Percentiles rank a stretch among this genome's conserved stretches.
These are phyloP conservation scores for Drosophila merina DNA, from an alignment of 2,888 invertebrate species.

Conservation along the genomic window DNA sequence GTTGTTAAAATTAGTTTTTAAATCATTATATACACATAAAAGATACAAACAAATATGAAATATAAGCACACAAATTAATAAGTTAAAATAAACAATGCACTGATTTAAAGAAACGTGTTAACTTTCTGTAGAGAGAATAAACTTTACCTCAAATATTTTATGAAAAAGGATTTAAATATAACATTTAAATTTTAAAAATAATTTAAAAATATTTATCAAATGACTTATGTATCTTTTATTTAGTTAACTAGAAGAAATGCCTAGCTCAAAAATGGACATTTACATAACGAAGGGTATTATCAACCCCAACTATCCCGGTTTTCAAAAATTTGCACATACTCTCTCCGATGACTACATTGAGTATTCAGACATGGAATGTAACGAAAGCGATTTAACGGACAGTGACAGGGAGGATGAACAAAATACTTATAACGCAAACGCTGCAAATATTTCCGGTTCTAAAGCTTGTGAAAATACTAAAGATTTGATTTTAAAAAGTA, in stretches of 20 bases:
- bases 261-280: slow-evolving; percentile 35
- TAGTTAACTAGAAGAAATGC: slow-evolving; percentile 25
- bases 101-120: background rate
- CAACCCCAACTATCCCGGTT: slow-evolving; percentile 93
- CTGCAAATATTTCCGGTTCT: background rate
- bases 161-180: background rate
- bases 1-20: background rate
- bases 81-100: background rate
- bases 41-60: background rate
- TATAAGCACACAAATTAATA: background rate
- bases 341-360: slow-evolving; percentile 84
- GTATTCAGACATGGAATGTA: slow-evolving; percentile 81
- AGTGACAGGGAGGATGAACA: slow-evolving; percentile 76
- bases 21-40: background rate
- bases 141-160: background rate
- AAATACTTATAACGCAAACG: slow-evolving; percentile 8
- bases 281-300: slow-evolving; percentile 86
- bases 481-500: slow-evolving; percentile 12
- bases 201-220: background rate
- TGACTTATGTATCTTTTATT: background rate
- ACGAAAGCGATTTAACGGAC: slow-evolving; percentile 82
- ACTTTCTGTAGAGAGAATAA: background rate
- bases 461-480: slow-evolving; percentile 7
- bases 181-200: background rate
- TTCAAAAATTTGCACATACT: slow-evolving; percentile 91